Evolutionary conservation across 2,113 vertebrate genomes (phyloP).

Genomic region (Lampris megalopsis): DNA sequence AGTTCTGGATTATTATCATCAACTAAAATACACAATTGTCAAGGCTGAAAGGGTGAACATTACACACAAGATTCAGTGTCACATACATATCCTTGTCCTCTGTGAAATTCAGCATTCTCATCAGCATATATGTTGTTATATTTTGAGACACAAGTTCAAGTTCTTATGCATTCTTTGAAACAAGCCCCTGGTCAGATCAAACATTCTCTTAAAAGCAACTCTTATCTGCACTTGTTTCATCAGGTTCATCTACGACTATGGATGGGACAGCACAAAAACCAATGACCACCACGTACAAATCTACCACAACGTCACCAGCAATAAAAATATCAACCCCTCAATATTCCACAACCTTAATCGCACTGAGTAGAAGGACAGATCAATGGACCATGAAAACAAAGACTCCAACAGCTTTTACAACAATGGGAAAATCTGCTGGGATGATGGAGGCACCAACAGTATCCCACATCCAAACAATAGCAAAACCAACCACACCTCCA

Average conservation of each 20-base stretch:
- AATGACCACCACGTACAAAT: neutral
- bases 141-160: no score
- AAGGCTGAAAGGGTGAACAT: no score
- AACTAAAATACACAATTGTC: no score
- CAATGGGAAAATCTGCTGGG: neutral
- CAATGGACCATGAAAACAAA: rapidly evolving
- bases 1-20: no score
- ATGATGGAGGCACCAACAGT: neutral
- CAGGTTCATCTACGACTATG: constrained; percentile 33
- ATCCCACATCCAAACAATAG: neutral
- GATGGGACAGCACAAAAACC: neutral
- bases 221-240: neutral
- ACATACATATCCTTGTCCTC: no score
- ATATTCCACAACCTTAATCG: rapidly evolving
- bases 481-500: neutral
- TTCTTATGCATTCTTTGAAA: no score
- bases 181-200: neutral
- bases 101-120: no score
- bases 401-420: neutral
- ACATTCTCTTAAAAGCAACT: neutral
- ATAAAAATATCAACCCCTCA: neutral
- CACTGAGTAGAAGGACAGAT: neutral
- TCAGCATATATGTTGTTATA: no score
- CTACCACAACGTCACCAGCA: neutral
- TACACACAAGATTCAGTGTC: no score